Conservation (phyloP, 1,140 invertebrate genomes). For the Conopomorpha cramerella region DNA sequence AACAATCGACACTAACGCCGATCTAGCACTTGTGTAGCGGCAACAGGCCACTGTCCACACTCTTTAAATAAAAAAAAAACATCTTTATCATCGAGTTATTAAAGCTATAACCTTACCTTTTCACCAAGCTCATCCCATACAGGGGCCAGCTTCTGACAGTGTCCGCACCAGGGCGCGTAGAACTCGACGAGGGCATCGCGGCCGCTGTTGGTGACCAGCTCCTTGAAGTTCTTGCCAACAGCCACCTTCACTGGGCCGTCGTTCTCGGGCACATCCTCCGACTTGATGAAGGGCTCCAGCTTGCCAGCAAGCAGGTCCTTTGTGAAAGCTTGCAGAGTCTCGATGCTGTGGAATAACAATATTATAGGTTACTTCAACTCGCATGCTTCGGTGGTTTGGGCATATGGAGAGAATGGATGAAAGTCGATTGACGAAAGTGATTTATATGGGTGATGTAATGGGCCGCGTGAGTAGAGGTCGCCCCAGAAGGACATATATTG, state of each 20-base stretch:
- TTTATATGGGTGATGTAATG: too few relatives aligned
- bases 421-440: too few relatives aligned
- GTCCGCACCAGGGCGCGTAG: conserved; percentile 99
- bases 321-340: conserved; percentile 87
- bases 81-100: too few relatives aligned
- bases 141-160: conserved; percentile 95
- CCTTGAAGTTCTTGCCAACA: conserved; percentile 96
- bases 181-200: conserved; percentile 97
- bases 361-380: neutral
- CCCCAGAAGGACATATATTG: too few relatives aligned
- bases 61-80: too few relatives aligned
- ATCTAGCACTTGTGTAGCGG: too few relatives aligned
- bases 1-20: too few relatives aligned
- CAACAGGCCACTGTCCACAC: too few relatives aligned
- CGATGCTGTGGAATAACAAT: conserved; percentile 64
- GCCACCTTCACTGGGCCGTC: conserved; percentile 86
- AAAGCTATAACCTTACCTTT: conserved; percentile 64
- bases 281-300: conserved; percentile 93
- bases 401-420: too few relatives aligned
- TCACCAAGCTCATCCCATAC: conserved; percentile 93
- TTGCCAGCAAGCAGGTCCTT: conserved; percentile 82
- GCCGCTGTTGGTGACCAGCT: conserved; percentile 87
- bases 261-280: conserved; percentile 87
- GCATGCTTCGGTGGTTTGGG: too few relatives aligned
- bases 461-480: too few relatives aligned